Evolutionary conservation across 2,888 invertebrate species (phyloP).

Genomic region (Neocrepidodera transversa): DNA sequence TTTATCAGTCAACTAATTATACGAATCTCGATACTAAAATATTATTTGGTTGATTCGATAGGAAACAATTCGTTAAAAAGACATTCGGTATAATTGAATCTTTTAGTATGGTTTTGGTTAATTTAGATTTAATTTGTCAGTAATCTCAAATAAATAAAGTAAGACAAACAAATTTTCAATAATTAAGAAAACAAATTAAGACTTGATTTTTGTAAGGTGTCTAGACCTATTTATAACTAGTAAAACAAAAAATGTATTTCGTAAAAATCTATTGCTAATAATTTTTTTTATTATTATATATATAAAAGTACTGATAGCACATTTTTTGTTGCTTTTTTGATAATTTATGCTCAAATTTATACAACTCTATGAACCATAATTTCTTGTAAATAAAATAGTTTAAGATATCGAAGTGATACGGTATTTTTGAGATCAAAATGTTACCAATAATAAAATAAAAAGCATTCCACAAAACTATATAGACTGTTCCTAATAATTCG

Average conservation of each 20-base stretch:
- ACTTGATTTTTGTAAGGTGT: slow-evolving; percentile 29
- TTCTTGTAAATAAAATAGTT: slow-evolving; percentile 8
- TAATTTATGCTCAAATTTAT: slow-evolving; percentile 2
- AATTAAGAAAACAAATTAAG: slow-evolving; percentile 22
- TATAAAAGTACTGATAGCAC: slow-evolving; percentile 4
- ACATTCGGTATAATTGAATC: too few species aligned
- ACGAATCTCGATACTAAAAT: too few species aligned
- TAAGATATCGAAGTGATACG: slow-evolving; percentile 15
- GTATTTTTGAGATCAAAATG: slow-evolving; percentile 22
- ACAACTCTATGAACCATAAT: background rate
- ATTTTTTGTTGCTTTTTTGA: slow-evolving; percentile 2
- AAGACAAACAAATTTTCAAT: slow-evolving; percentile 18
- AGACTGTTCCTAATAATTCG: slow-evolving; percentile 26
- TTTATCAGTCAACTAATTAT: too few species aligned
- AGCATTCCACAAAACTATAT: slow-evolving; percentile 25
- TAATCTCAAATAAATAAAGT: slow-evolving; percentile 13
- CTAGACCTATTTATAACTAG: slow-evolving; percentile 26
- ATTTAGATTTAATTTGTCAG: too few species aligned
- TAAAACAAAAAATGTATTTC: slow-evolving; percentile 9
- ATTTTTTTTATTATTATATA: background rate
- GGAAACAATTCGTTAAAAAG: too few species aligned
- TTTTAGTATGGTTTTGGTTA: too few species aligned
- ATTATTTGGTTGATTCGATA: too few species aligned
- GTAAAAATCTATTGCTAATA: background rate
- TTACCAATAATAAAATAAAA: slow-evolving; percentile 26